Evolutionary conservation across 2,797 vertebrate species (phyloP).

Genomic region (Ctenochaetus hawaiiensis): DNA sequence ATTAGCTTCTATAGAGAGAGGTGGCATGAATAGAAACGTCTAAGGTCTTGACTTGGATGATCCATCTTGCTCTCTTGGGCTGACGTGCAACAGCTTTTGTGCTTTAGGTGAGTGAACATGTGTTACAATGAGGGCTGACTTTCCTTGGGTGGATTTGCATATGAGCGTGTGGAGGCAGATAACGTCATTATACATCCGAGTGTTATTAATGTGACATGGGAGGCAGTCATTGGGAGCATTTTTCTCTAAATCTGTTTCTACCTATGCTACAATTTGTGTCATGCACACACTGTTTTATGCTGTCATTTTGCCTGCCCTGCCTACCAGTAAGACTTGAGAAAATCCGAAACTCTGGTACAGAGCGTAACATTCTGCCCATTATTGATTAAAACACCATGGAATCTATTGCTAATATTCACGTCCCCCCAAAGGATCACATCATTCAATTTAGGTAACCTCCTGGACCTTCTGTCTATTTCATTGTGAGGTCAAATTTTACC

Average conservation of each 20-base stretch:
- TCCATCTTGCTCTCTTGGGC: conserved; percentile 70
- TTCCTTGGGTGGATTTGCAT: conserved; percentile 49
- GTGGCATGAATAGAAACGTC: conserved; percentile 74
- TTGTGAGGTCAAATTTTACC: neutral
- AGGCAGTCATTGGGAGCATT: conserved; percentile 23
- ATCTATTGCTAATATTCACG: neutral
- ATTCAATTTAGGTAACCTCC: too few species aligned
- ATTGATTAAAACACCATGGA: neutral
- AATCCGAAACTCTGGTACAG: neutral
- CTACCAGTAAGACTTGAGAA: neutral
- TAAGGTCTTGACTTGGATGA: conserved; percentile 63
- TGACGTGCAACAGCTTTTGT: conserved; percentile 51
- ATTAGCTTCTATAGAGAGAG: conserved; percentile 73
- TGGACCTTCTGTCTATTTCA: neutral
- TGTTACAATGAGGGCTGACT: conserved; percentile 38
- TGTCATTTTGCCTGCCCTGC: neutral
- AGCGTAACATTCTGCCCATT: neutral
- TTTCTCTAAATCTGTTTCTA: conserved; percentile 25
- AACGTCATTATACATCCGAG: conserved; percentile 8
- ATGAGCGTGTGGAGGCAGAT: conserved; percentile 16
- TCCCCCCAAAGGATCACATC: neutral
- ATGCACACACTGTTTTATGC: neutral
- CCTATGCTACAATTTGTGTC: neutral
- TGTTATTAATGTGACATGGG: conserved; percentile 41
- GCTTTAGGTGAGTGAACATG: conserved; percentile 56